Base-by-base conservation (phyloP, 2,113 vertebrate species). In the Ariopsis seemanni region DNA sequence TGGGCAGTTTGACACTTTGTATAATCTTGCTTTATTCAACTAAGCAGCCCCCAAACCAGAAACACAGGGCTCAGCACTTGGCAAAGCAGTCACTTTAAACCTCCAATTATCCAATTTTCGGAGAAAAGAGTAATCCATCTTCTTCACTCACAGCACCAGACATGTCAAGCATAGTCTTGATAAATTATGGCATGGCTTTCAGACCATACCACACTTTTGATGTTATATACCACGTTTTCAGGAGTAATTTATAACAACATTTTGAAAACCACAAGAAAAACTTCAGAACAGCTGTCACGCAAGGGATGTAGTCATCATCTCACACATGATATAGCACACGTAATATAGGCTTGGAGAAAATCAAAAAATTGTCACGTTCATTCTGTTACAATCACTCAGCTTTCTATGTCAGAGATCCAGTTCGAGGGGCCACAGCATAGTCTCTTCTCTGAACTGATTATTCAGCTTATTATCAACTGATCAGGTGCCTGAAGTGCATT, bases 31-130 rank as follows among this genome's bases (percentile, higher is more conserved):
- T 52, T 77, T 52, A n/a, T 77, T 77, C 48, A 77, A 25, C 50
- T 25, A n/a, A 53, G 22, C 25, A 53, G 25, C 74, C 50, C 22
- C 48, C 22, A n/a, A 52, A 77, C 48, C 74, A 52, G 11, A 53
- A n/a, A 53, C 74, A 7, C 74, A 53, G 11, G 10, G 48, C 22
- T 77, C 74, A 77, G 48, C 74, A 77, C 74, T 53, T 77, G 48
- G 74, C 74, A 77, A 77, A n/a, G 71, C 71, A 74, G 48, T 77
- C 22, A 25, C 10, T 77, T 77, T 52, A 52, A 77, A 77, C 74
- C 48, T n/a, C 48, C 74, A 77, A 77, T 77, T 77, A 77, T 77
- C 48, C 74, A 77, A 77, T 77, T 77, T 52, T 77, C 74, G 6
- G 53, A n/a, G 22, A 53, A 53, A 77, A 52, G 48, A n/a, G 74